Evolutionary conservation across 2,797 vertebrate genomes (phyloP), one percentile per base, ranked within the genome.

Genomic region (Mormyrus proboscirostris): DNA sequence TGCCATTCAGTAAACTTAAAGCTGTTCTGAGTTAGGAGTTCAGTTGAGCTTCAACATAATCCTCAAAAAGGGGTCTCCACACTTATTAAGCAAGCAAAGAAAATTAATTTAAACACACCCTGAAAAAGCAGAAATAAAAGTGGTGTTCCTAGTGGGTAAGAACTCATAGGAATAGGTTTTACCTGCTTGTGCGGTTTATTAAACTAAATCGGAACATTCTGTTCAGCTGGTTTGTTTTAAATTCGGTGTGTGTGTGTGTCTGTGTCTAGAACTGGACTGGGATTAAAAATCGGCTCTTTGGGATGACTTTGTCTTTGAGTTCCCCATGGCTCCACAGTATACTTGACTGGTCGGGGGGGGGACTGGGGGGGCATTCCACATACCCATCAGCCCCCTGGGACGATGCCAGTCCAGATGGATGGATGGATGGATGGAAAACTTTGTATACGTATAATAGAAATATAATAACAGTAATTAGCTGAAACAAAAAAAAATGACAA

Each of bases 11-110:
- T 38, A 51, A 57, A 87, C 29, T 55, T 53, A 25, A 51, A 51
- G 44, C 47, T 84, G 44, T 53, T 50, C 47, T 53, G n/a, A 29
- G 83, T 85, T 51, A 33, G 51, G 41, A 88, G 33, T 59, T 87
- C 33, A 87, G 85, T 41, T 8, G 19, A 87, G 22, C 53, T 87
- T 87, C 33, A 87, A 38, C 53, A 38, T 57, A 87, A 57, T 87
- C 85, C 50, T 55, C 16, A 33, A 51, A 86, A 86, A 29, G 51
- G 65, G 49, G 82, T n/a, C 73, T 53, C 22, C 47, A 87, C 51
- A 33, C 7, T 55, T 87, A 57, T 57, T 87, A 87, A 87, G 51
- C 51, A 87, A 87, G 33, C 51, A 55, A 87, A 87, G 53, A 41
- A 87, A 53, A 87, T 59, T 29, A 59, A 16, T 87, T 55, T 59